A percentile compares a stretch with the other conserved stretches of the same genome.
These are phyloP conservation scores for Neria commutata DNA, from an alignment of 2,888 invertebrate genomes.

Conservation along the genomic window DNA sequence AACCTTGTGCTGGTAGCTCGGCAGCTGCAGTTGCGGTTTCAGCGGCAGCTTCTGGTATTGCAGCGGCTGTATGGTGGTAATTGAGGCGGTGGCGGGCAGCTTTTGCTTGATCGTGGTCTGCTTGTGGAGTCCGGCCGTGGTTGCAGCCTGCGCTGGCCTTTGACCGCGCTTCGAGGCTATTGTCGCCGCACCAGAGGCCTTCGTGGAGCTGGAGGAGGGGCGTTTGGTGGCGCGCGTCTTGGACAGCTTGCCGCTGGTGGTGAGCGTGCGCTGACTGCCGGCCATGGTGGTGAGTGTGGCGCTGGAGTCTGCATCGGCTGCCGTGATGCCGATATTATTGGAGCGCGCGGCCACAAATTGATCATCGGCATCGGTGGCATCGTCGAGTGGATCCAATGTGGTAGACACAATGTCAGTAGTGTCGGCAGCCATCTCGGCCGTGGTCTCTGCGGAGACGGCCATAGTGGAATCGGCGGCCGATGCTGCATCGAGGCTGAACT, in stretches of 20 bases:
- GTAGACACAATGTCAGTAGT: conserved; percentile 31
- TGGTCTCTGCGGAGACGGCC: conserved; percentile 21
- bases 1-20: conserved; percentile 28
- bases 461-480: conserved; percentile 19
- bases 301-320: conserved; percentile 44
- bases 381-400: conserved; percentile 41
- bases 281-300: conserved; percentile 37
- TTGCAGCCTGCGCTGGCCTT: conserved; percentile 40
- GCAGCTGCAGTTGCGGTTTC: conserved; percentile 31
- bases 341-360: conserved; percentile 58
- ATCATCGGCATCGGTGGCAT: conserved; percentile 53
- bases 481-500: conserved; percentile 29
- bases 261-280: conserved; percentile 54
- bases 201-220: conserved; percentile 36
- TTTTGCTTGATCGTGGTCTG: conserved; percentile 45
- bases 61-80: conserved; percentile 27
- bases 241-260: conserved; percentile 48
- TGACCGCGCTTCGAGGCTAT: conserved; percentile 43
- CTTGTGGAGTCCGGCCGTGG: conserved; percentile 38
- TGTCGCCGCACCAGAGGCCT: conserved; percentile 24
- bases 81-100: conserved; percentile 31
- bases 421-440: conserved; percentile 14
- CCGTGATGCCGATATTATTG: conserved; percentile 55
- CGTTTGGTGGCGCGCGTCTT: conserved; percentile 51
- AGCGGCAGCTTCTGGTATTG: conserved; percentile 23